Base-by-base conservation (phyloP, 2,113 vertebrate species). In the Turdus rufiventris region DNA sequence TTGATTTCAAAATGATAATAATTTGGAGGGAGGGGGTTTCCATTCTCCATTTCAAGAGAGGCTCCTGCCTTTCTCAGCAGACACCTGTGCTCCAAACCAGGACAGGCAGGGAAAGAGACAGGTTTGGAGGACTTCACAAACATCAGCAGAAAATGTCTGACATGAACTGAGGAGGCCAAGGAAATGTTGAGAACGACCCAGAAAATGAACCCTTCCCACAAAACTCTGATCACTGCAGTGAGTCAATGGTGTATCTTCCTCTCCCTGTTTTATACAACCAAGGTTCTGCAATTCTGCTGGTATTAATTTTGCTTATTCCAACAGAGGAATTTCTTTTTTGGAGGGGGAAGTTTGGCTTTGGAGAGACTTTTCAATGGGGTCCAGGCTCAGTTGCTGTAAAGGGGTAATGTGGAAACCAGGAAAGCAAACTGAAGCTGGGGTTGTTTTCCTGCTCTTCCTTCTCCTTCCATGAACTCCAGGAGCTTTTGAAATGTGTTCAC, bases 321-420 rank as follows among this genome's bases (percentile, higher is more conserved):
- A 15, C 17, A 26, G 56, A n/a, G 50, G 14, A 56, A n/a, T 26
- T 50, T 14, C 9, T 9, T 51, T 61, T 6, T 2, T 24, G 43
- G 17, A 15, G 4, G 19, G 38, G 18, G 18, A 28, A 36, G 25
- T 28, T 12, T 7, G 3, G 17, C 13, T 18, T 38, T 33, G 10
- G n/a, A 72, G 38, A 28, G 24, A 7, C 6, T 38, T 45, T 17
- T 11, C 19, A 15, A 25, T 4, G 36, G 43, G 51, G 38, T 5
- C 6, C 38, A 56, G 25, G 17, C 28, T 56, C 56, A 29, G 36
- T 17, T 56, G 56, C 61, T 33, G 51, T 12, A 7, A 19, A 47
- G 0, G 5, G 28, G 4, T 51, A 6, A 3, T 1, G 1, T 3
- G 53, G 42, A 51, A 68, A 33, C 24, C 5, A 8, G 53, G 5